A percentile compares a stretch with the other conserved stretches of the same genome.
These are phyloP conservation scores for Rhagonycha fulva DNA, from an alignment of 2,888 invertebrate genomes.

Conservation along the genomic window DNA sequence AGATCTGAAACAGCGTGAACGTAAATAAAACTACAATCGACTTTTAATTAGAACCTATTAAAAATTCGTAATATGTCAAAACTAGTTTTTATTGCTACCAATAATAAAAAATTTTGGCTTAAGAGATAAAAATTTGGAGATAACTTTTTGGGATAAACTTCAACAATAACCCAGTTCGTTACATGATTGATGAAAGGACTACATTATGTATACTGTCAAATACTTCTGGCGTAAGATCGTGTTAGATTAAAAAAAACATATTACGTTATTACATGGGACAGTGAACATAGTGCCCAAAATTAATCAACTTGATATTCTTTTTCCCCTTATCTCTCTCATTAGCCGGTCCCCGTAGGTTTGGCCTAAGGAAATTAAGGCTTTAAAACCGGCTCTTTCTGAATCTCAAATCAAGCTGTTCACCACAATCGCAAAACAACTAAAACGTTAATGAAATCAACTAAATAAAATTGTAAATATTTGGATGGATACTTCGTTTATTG, in stretches of 20 bases:
- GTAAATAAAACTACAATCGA: background rate
- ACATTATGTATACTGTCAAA: slow-evolving; percentile 32
- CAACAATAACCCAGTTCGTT: slow-evolving; percentile 19
- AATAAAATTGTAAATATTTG: background rate
- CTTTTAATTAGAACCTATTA: background rate
- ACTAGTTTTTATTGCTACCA: background rate
- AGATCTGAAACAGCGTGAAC: background rate
- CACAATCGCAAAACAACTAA: background rate
- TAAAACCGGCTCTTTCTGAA: slow-evolving; percentile 37
- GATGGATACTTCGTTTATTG: background rate
- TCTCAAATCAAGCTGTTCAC: slow-evolving; percentile 28
- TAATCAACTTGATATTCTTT: slow-evolving; percentile 38
- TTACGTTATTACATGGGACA: slow-evolving; percentile 38
- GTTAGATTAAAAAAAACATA: slow-evolving; percentile 39
- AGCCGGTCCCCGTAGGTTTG: slow-evolving; percentile 38
- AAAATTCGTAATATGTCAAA: background rate
- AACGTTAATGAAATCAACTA: background rate
- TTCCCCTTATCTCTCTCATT: slow-evolving; percentile 42
- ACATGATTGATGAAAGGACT: slow-evolving; percentile 33
- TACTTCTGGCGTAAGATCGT: slow-evolving; percentile 35
- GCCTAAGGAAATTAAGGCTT: slow-evolving; percentile 38
- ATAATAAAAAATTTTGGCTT: background rate
- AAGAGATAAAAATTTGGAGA: background rate
- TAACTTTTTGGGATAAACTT: background rate
- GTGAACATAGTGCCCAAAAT: slow-evolving; percentile 38